These are phyloP conservation scores for Dynastes hyllus DNA, from an alignment of 2,888 invertebrate genomes.

Conservation along the genomic window DNA sequence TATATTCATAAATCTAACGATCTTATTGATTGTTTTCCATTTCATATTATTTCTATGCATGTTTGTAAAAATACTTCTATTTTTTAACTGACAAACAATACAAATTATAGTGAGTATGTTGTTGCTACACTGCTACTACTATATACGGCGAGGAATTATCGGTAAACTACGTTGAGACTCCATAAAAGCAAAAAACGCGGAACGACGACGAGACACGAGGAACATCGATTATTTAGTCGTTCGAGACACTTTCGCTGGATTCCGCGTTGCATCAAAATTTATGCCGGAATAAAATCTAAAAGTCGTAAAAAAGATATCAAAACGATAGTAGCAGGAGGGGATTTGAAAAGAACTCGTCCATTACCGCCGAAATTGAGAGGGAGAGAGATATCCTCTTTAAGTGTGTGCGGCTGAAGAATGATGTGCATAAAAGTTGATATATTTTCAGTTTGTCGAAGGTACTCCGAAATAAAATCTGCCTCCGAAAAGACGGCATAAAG, in stretches of 20 bases:
- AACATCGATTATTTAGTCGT: conserved; percentile 43
- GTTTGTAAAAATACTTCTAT: too few species aligned
- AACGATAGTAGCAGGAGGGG: conserved; percentile 39
- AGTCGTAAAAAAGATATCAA: conserved; percentile 49
- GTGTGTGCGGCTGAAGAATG: conserved; percentile 27
- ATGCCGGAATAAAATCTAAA: conserved; percentile 47
- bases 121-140: too few species aligned
- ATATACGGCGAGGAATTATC: too few species aligned
- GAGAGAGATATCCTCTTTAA: not conserved
- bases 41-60: too few species aligned
- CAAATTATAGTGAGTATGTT: too few species aligned
- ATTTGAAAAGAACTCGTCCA: conserved; percentile 41
- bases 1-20: too few species aligned
- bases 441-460: conserved; percentile 34
- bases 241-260: conserved; percentile 20
- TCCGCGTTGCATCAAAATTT: conserved; percentile 28
- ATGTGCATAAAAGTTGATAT: conserved; percentile 28
- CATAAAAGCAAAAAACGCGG: not conserved
- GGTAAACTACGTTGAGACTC: too few species aligned
- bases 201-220: not conserved
- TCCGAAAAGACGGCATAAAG: not conserved
- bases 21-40: too few species aligned
- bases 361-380: conserved; percentile 36
- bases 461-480: conserved; percentile 19
- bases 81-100: too few species aligned